Evolutionary conservation across 2,888 invertebrate species (phyloP).

Genomic region (Sarcophaga carnaria): DNA sequence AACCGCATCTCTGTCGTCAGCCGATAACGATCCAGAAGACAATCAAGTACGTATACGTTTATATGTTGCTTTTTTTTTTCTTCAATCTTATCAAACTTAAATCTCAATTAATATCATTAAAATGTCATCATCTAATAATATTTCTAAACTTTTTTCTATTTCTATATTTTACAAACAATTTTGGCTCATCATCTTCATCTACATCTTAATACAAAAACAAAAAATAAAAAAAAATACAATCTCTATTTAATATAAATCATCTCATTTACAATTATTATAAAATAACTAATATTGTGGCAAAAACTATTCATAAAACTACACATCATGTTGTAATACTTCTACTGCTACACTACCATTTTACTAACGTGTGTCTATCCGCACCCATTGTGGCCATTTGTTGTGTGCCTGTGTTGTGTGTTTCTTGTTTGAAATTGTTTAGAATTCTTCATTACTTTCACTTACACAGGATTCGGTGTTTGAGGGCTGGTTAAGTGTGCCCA

Average conservation of each 20-base stretch:
- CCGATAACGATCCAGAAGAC: slow-evolving; percentile 92
- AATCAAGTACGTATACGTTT: slow-evolving; percentile 80
- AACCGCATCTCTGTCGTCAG: slow-evolving; percentile 95
- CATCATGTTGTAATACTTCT: slow-evolving; percentile 20
- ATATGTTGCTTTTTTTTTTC: not conserved
- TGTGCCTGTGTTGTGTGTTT: not conserved
- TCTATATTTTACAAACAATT: slow-evolving; percentile 61
- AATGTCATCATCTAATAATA: slow-evolving; percentile 51
- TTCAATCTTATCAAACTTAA: not conserved
- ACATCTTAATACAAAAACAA: slow-evolving; percentile 35
- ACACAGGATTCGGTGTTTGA: slow-evolving; percentile 90
- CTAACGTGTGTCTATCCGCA: not conserved
- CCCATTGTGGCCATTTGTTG: slow-evolving; percentile 3
- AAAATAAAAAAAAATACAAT: not conserved
- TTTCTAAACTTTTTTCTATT: slow-evolving; percentile 57
- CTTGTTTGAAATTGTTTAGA: slow-evolving; percentile 69
- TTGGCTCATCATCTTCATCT: slow-evolving; percentile 47
- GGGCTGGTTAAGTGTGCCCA: slow-evolving; percentile 97
- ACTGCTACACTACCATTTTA: slow-evolving; percentile 31
- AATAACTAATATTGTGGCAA: not conserved
- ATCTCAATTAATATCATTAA: slow-evolving; percentile 48
- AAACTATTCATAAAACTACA: not conserved
- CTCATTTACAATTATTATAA: slow-evolving; percentile 27
- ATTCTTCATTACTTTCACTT: slow-evolving; percentile 77
- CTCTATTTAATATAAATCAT: slow-evolving; percentile 32